Percentiles rank a stretch among this genome's conserved stretches.
phyloP scores from a whole-genome alignment of 2,797 vertebrate species.

The Tiaroga cobitis region DNA sequence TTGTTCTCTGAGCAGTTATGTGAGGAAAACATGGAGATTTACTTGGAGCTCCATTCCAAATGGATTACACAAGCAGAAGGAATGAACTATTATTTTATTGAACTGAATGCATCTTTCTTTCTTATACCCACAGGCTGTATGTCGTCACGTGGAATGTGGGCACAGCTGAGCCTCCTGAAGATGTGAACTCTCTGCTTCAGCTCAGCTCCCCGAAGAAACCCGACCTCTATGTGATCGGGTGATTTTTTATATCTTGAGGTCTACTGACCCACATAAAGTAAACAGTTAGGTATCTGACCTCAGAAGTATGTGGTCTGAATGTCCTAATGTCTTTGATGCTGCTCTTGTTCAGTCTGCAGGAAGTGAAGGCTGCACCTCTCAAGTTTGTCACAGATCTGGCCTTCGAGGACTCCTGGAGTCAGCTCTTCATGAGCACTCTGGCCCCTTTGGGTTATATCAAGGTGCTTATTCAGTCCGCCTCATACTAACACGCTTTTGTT shows the following conservation, averaged over 20 bases:
- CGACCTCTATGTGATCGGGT: slow-evolving; percentile 94
- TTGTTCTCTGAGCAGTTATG: slow-evolving; percentile 25
- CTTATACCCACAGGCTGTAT: slow-evolving; percentile 78
- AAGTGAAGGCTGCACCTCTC: slow-evolving; percentile 86
- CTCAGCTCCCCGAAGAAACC: slow-evolving; percentile 71
- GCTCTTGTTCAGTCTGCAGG: slow-evolving; percentile 86
- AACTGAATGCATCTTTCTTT: background rate
- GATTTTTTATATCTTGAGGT: slow-evolving; percentile 58
- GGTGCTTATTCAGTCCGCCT: slow-evolving; percentile 70
- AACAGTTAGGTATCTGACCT: background rate
- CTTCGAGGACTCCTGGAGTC: slow-evolving; percentile 92
- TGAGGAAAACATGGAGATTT: background rate
- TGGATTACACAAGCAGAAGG: background rate
- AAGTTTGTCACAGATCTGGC: slow-evolving; percentile 86
- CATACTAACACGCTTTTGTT: background rate
- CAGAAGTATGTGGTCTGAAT: background rate
- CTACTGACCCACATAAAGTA: background rate
- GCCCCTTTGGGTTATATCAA: slow-evolving; percentile 85
- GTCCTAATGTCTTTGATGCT: slow-evolving; percentile 11
- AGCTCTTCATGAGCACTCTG: slow-evolving; percentile 83
- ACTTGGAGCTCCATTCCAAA: background rate
- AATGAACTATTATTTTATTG: background rate
- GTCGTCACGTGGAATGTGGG: slow-evolving; percentile 97
- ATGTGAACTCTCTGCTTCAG: slow-evolving; percentile 84
- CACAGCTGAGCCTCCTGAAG: slow-evolving; percentile 86